These are phyloP conservation scores for Kryptolebias marmoratus DNA, from an alignment of 2,113 vertebrate species.

Conservation along the genomic window DNA sequence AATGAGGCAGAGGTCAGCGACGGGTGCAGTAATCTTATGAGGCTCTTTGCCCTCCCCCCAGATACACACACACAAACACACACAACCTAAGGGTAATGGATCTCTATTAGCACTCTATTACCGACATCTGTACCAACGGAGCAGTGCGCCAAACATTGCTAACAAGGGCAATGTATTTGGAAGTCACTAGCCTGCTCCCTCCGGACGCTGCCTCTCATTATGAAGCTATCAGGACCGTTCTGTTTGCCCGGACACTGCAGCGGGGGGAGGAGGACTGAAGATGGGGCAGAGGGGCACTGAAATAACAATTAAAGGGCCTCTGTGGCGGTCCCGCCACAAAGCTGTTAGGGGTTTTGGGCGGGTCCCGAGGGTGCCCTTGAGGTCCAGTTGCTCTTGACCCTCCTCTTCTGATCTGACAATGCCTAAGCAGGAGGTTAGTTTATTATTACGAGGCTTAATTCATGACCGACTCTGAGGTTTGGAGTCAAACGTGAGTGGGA, in stretches of 20 bases:
- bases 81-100: constrained; percentile 78
- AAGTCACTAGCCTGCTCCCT: constrained; percentile 76
- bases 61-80: constrained; percentile 30
- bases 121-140: constrained; percentile 80
- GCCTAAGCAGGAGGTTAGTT: constrained; percentile 58
- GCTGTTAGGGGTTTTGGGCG: constrained; percentile 45
- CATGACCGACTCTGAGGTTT: constrained; percentile 49
- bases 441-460: constrained; percentile 63
- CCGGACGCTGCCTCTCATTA: constrained; percentile 75
- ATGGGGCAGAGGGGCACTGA: constrained; percentile 43
- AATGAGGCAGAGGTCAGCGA: constrained; percentile 64
- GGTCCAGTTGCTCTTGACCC: constrained; percentile 71
- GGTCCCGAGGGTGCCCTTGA: constrained; percentile 65
- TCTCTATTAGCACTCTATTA: constrained; percentile 81
- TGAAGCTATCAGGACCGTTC: constrained; percentile 75
- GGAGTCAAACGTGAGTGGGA: constrained; percentile 66
- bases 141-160: constrained; percentile 74
- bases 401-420: constrained; percentile 61
- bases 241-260: constrained; percentile 67
- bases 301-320: constrained; percentile 77
- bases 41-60: constrained; percentile 40
- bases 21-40: constrained; percentile 64
- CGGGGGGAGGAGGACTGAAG: constrained; percentile 36
- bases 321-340: constrained; percentile 35
- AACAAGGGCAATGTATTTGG: constrained; percentile 84